Evolutionary conservation across 2,113 vertebrate genomes (phyloP).

Genomic region (Pardalotus punctatus): DNA sequence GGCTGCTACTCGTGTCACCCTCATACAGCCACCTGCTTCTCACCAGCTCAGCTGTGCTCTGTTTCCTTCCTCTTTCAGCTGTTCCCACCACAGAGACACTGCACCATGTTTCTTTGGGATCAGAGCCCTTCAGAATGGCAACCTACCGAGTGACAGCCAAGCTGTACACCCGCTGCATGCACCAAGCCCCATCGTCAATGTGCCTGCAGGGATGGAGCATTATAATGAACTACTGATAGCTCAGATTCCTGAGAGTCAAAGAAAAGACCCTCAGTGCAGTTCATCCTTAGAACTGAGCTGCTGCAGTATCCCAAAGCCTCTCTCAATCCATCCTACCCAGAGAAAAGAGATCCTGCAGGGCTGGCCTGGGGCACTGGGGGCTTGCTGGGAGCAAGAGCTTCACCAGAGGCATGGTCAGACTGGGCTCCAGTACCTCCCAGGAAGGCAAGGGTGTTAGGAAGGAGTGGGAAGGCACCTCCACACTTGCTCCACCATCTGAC

Average conservation of each 20-base stretch:
- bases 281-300: background rate
- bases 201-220: background rate
- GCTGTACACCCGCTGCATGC: background rate
- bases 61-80: background rate
- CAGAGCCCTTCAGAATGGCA: background rate
- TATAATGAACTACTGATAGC: background rate
- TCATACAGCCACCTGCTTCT: background rate
- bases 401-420: background rate
- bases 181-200: rapidly evolving
- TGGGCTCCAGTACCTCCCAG: background rate
- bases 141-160: background rate
- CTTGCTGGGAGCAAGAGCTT: background rate
- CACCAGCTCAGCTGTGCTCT: background rate
- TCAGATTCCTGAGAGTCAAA: background rate
- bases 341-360: background rate
- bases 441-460: background rate
- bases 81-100: background rate
- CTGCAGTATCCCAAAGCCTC: background rate
- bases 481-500: background rate
- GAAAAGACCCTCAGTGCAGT: background rate
- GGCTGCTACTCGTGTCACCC: background rate
- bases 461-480: background rate
- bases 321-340: background rate
- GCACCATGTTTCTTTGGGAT: background rate
- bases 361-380: background rate